These are phyloP conservation scores for Perca fluviatilis DNA, from an alignment of 2,113 vertebrate species.

Conservation along the genomic window DNA sequence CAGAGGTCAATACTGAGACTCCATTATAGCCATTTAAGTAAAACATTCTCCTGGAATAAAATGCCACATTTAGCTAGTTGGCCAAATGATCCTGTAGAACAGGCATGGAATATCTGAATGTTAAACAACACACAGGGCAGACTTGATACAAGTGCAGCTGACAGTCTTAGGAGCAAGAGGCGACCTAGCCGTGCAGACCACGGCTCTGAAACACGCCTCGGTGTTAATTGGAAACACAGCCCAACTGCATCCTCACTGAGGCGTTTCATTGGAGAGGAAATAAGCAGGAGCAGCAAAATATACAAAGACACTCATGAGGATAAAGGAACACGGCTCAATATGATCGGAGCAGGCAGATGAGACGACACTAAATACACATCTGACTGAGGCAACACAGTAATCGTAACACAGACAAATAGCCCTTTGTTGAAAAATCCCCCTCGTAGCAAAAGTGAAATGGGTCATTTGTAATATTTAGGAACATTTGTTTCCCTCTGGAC, in stretches of 20 bases:
- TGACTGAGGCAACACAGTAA: slow-evolving; percentile 29
- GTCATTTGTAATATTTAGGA: neutral
- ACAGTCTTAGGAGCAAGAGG: slow-evolving; percentile 42
- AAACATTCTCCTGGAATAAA: slow-evolving; percentile 54
- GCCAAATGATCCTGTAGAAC: slow-evolving; percentile 31
- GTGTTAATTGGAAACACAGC: slow-evolving; percentile 79
- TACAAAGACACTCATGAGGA: slow-evolving; percentile 63
- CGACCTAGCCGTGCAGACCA: slow-evolving; percentile 38
- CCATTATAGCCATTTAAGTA: slow-evolving; percentile 63
- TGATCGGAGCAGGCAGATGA: slow-evolving; percentile 52
- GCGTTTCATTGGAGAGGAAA: slow-evolving; percentile 75
- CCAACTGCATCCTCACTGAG: slow-evolving; percentile 65
- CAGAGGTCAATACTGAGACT: slow-evolving; percentile 67
- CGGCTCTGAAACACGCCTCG: slow-evolving; percentile 61
- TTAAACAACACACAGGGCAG: slow-evolving; percentile 28
- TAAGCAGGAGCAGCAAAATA: slow-evolving; percentile 62
- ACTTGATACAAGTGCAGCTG: slow-evolving; percentile 46
- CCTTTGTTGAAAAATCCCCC: slow-evolving; percentile 41
- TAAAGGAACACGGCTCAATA: slow-evolving; percentile 41
- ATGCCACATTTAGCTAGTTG: slow-evolving; percentile 47
- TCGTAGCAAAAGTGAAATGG: neutral
- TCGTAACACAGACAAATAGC: slow-evolving; percentile 52
- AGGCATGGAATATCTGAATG: slow-evolving; percentile 54
- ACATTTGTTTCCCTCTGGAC: slow-evolving; percentile 1
- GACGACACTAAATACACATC: slow-evolving; percentile 51